These are phyloP conservation scores for Netelia virgata DNA, from an alignment of 2,888 invertebrate species.

Conservation along the genomic window DNA sequence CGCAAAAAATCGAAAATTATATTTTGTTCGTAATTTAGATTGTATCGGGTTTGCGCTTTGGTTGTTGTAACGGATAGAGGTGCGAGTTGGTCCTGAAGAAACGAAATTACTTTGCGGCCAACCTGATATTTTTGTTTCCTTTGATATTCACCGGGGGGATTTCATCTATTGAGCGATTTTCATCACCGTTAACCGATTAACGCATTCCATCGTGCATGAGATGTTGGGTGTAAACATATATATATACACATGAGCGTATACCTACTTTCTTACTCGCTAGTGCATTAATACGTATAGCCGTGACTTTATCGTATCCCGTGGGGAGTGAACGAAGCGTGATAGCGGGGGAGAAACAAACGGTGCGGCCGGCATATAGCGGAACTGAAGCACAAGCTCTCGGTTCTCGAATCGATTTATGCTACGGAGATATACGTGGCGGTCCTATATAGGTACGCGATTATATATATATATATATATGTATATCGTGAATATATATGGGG, in stretches of 20 bases:
- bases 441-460: not conserved
- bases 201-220: constrained; percentile 56
- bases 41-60: no score
- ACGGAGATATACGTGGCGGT: not conserved
- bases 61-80: no score
- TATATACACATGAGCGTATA: not conserved
- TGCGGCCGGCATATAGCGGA: constrained; percentile 23
- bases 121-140: constrained; percentile 7
- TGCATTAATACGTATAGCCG: constrained; percentile 7
- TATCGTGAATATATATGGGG: not conserved
- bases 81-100: not conserved
- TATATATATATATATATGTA: constrained; percentile 2
- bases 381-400: constrained; percentile 27
- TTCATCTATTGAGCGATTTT: not conserved
- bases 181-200: constrained; percentile 64
- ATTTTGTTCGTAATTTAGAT: not conserved
- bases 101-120: not conserved
- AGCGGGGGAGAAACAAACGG: not conserved
- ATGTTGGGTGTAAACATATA: constrained; percentile 12
- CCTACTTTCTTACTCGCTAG: not conserved
- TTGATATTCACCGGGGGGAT: not conserved
- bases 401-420: constrained; percentile 47
- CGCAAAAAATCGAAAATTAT: no score
- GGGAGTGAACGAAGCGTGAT: constrained; percentile 34
- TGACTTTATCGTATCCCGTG: constrained; percentile 1